Base-by-base conservation (phyloP, 2,113 vertebrate species). In the Nannobrachium achirus region DNA sequence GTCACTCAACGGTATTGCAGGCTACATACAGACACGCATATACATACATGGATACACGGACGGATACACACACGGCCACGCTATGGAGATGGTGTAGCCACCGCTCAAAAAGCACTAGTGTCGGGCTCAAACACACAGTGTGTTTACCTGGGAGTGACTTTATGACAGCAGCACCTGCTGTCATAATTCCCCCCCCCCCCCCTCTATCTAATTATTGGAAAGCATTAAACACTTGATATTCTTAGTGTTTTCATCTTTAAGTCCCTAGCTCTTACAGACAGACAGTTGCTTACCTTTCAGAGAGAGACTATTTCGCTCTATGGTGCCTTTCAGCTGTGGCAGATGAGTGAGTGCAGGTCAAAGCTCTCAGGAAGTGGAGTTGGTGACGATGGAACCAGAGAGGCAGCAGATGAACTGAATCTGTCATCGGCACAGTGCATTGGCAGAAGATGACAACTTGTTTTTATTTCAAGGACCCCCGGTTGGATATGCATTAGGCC, bases 401-500 rank as follows among this genome's bases (percentile, higher is more conserved):
- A 46, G 42, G 57, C 50, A 46, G 62, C 72, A 70, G 66, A 68
- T 76, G 61, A 73, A 82, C 60, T 76, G 69, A 73, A n/a, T 56
- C 69, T 69, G 76, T 79, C 69, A 79, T 19, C 69, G 46, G 68
- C 68, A 69, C 56, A 39, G 59, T 49, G 18, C 69, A 55, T 49
- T 33, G 52, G 61, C 61, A 44, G 18, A 70, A 63, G 38, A 67
- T 71, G 58, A 68, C 25, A 33, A 33, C 25, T 33, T n/a, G n/a
- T 33, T 33, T 33, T 33, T 5, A 33, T 33, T 33, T 33, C 25
- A 33, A 33, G 25, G 25, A 33, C 25, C 25, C 3, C 25, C 25
- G 6, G 25, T 33, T 33, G 3, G 25, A 33, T 33, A 33, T 33
- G 25, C 25, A 33, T 33, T 33, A 33, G 25, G 25, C 25, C 25